Evolutionary conservation across 2,888 invertebrate species (phyloP).

Genomic region (Ypsolopha sequella): DNA sequence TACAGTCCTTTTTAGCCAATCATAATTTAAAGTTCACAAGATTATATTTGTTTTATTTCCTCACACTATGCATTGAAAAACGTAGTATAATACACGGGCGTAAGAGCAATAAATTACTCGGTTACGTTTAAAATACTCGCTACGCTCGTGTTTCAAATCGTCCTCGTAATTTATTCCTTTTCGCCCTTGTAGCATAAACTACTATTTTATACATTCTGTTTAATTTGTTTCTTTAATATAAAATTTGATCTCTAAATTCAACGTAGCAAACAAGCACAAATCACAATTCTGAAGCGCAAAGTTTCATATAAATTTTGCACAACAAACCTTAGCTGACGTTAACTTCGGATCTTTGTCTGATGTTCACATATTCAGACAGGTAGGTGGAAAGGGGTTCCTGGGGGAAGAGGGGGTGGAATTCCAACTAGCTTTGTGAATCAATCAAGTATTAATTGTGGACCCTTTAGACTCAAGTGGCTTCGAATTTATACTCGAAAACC

Average conservation of each 20-base stretch:
- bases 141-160: no score
- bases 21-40: no score
- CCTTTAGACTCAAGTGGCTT: conserved; percentile 35
- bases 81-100: no score
- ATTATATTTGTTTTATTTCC: no score
- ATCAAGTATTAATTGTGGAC: conserved; percentile 58
- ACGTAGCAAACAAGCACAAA: conserved; percentile 18
- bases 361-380: conserved; percentile 34
- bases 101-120: no score
- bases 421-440: conserved; percentile 61
- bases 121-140: no score
- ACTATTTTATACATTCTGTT: no score
- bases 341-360: conserved; percentile 64
- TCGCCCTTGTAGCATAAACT: no score
- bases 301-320: conserved; percentile 63
- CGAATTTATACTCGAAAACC: conserved; percentile 20
- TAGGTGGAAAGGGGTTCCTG: conserved; percentile 17
- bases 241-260: conserved; percentile 4
- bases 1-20: no score
- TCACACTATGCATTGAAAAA: no score
- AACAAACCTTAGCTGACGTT: conserved; percentile 58
- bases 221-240: no score
- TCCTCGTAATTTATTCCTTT: no score
- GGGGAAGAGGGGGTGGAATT: conserved; percentile 20
- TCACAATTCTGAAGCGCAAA: conserved; percentile 34